Evolutionary conservation across 2,888 invertebrate species (phyloP).

Genomic region (Drosophila gaucha): DNA sequence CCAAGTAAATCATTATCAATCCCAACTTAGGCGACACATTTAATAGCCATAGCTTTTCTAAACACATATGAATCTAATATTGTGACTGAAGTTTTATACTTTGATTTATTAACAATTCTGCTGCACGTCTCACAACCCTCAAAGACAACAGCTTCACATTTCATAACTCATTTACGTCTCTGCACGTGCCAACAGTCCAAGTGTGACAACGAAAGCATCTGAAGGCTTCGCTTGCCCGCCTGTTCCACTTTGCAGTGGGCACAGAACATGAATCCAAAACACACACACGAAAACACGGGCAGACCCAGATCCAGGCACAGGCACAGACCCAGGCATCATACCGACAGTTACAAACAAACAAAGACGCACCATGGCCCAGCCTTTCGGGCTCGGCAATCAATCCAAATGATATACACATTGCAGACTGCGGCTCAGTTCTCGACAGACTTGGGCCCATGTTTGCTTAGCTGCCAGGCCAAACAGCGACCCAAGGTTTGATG

Average conservation of each 20-base stretch:
- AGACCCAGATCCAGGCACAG: background rate
- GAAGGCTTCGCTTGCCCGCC: constrained; percentile 38
- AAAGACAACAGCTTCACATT: constrained; percentile 25
- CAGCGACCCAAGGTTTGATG: constrained; percentile 63
- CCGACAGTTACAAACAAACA: constrained; percentile 61
- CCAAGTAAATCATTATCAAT: too few species aligned
- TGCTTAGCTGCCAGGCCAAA: constrained; percentile 49
- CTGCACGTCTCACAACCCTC: constrained; percentile 4
- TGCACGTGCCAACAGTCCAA: constrained; percentile 68
- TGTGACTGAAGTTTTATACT: constrained; percentile 28
- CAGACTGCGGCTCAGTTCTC: constrained; percentile 40
- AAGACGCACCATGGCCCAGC: constrained; percentile 44
- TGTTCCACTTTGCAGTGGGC: constrained; percentile 54
- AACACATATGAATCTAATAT: constrained; percentile 10
- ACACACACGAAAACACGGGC: constrained; percentile 22
- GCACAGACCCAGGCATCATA: background rate
- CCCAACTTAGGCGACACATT: background rate
- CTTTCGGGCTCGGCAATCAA: constrained; percentile 64
- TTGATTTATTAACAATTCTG: constrained; percentile 53
- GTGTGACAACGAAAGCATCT: constrained; percentile 62
- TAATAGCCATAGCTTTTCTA: background rate
- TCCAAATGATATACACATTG: constrained; percentile 80
- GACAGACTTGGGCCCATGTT: constrained; percentile 52
- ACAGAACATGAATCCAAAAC: constrained; percentile 36
- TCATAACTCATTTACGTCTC: constrained; percentile 68